These are phyloP conservation scores for Xestia ashworthii DNA, from an alignment of 2,888 invertebrate genomes.

Conservation along the genomic window DNA sequence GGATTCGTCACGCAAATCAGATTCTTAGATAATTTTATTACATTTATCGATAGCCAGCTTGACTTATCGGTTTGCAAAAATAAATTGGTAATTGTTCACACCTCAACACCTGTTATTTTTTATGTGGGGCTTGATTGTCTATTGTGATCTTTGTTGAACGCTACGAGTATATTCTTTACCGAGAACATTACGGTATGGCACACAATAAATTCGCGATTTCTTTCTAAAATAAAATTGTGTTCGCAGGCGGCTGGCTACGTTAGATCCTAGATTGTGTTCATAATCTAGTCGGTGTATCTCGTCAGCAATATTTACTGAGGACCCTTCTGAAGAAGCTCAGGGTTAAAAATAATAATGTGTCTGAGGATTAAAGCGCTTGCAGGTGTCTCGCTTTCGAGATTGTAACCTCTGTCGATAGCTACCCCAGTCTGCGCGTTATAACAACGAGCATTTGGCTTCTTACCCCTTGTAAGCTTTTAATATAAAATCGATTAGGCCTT, in stretches of 20 bases:
- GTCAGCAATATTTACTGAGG: conserved; percentile 75
- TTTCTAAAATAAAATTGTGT: conserved; percentile 72
- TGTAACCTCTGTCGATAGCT: conserved; percentile 51
- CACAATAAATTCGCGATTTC: conserved; percentile 63
- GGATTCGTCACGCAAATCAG: conserved; percentile 44
- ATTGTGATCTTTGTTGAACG: conserved; percentile 49
- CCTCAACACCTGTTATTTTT: conserved; percentile 47
- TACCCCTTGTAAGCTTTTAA: conserved; percentile 59
- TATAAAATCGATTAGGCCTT: conserved; percentile 78
- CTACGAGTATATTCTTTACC: conserved; percentile 49
- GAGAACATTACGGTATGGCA: conserved; percentile 45
- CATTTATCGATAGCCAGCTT: conserved; percentile 30
- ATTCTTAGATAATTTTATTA: conserved; percentile 36
- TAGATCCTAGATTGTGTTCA: conserved; percentile 69
- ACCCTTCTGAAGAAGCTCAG: conserved; percentile 71
- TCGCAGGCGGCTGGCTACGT: conserved; percentile 51
- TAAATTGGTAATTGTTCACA: conserved; percentile 64
- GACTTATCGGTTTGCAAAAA: conserved; percentile 52
- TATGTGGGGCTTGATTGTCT: conserved; percentile 55
- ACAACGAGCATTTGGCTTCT: conserved; percentile 55
- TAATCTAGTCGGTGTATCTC: conserved; percentile 74
- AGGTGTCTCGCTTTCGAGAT: conserved; percentile 79
- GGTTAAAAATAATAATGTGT: conserved; percentile 82
- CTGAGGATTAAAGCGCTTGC: conserved; percentile 78
- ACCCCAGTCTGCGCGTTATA: conserved; percentile 67